These are phyloP conservation scores for Dorcus parallelipipedus DNA, from an alignment of 2,888 invertebrate genomes.

Conservation along the genomic window DNA sequence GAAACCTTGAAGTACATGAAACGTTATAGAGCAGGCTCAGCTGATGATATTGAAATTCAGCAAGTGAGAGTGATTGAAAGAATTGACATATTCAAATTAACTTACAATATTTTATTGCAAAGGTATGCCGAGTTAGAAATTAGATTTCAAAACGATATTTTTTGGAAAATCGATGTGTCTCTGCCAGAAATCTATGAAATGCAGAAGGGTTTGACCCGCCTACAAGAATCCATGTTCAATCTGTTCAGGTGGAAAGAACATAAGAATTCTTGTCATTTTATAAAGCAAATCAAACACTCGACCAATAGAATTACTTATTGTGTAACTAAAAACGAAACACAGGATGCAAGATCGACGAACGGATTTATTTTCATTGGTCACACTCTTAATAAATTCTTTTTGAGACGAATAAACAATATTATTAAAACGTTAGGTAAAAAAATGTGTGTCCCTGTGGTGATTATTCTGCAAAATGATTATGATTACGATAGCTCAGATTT, in stretches of 20 bases:
- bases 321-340: slow-evolving; percentile 37
- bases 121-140: slow-evolving; percentile 30
- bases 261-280: slow-evolving; percentile 33
- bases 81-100: slow-evolving; percentile 35
- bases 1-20: slow-evolving; percentile 50
- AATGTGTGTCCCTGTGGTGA: slow-evolving; percentile 32
- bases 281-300: slow-evolving; percentile 33
- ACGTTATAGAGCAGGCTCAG: slow-evolving; percentile 50
- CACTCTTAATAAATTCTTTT: slow-evolving; percentile 32
- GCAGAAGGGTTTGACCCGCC: slow-evolving; percentile 18
- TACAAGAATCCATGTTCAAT: slow-evolving; percentile 28
- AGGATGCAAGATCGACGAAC: slow-evolving; percentile 23
- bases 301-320: slow-evolving; percentile 38
- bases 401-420: slow-evolving; percentile 29
- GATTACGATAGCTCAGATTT: slow-evolving; percentile 21
- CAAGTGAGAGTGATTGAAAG: slow-evolving; percentile 23
- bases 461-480: slow-evolving; percentile 29
- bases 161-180: slow-evolving; percentile 61
- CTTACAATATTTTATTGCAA: slow-evolving; percentile 32
- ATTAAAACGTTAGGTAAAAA: slow-evolving; percentile 20
- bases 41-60: slow-evolving; percentile 29
- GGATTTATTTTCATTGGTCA: slow-evolving; percentile 43
- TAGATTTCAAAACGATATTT: slow-evolving; percentile 39
- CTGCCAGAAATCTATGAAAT: slow-evolving; percentile 12
- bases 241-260: slow-evolving; percentile 39